Base-by-base conservation (phyloP, 2,888 invertebrate species). In the Cyaniris semiargus region DNA sequence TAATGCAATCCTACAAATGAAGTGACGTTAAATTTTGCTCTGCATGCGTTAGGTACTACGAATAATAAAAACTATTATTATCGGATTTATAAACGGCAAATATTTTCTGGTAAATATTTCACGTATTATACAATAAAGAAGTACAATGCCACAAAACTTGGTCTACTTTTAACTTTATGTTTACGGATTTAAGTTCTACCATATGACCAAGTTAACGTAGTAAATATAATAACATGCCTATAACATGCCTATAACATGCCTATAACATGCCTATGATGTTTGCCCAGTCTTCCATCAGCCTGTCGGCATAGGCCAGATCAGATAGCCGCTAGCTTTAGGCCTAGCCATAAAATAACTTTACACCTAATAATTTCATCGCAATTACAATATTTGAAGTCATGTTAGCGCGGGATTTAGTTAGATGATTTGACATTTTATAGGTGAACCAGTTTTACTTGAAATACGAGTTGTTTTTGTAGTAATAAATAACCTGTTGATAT, bases 351-450 rank as follows among this genome's bases (percentile, higher is more conserved):
- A 87, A 86, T 86, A 86, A 86, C 84, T 89, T 91, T 89, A 86
- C 91, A 92, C 92, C 89, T 91, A 89, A 91, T 91, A 91, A 93
- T 92, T 93, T 91, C 85, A 84, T 84, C 85, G 86, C 89, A 92
- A 91, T 92, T 91, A 91, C 78, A 78, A 80, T 80, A 79, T 80
- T 53, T 53, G 53, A 74, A 72, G 18, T 72, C 44, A 72, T 34
- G 34, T 70, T 21, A 38, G 71, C 34, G 38, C 34, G 38, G 71
- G 38, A 38, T 38, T 38, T 38, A 21, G 38, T 71, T 21, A 15
- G 66, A 66, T 8, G 44, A 44, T 72, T 38, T 38, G 72, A 44
- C 72, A 38, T 56, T 27, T 56, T 7, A n/a, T 75, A 53, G 27
- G 4, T 66, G 27, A 66, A 66, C 27, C 6, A 27, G 27, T 66